phyloP scores from a whole-genome alignment of 2,797 vertebrate genomes.

The Bovichtus variegatus region DNA sequence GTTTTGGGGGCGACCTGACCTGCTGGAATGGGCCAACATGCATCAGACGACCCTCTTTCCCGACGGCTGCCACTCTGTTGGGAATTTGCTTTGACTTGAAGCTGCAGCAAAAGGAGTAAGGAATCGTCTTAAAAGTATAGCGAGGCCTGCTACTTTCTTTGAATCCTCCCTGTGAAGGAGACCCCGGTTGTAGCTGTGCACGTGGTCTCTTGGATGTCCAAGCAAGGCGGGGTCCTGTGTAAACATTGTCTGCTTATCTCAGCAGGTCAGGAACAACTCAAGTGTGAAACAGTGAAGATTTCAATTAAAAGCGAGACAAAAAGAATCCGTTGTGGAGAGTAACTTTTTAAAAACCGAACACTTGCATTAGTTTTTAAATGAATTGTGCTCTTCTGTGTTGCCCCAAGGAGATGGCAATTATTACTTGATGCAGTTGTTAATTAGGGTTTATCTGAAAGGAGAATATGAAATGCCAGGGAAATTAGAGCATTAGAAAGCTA shows the following conservation, averaged over 20 bases:
- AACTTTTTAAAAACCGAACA: conserved; percentile 36
- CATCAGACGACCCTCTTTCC: not conserved
- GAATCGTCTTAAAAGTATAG: not conserved
- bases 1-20: conserved; percentile 18
- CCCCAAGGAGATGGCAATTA: conserved; percentile 61
- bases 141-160: not conserved
- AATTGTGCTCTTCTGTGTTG: conserved; percentile 52
- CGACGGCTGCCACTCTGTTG: not conserved
- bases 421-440: conserved; percentile 57
- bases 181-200: not conserved
- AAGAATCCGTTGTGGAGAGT: not conserved
- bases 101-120: not conserved
- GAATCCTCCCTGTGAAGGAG: not conserved
- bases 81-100: not conserved
- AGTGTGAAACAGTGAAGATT: conserved; percentile 2
- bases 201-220: not conserved
- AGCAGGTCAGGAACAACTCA: not conserved
- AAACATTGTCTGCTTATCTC: not conserved
- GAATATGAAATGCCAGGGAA: conserved; percentile 46
- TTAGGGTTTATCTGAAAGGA: conserved; percentile 52
- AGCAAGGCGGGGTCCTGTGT: not conserved
- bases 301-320: not conserved
- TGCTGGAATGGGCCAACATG: not conserved
- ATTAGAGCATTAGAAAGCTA: conserved; percentile 32
- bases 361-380: conserved; percentile 56